phyloP scores from a whole-genome alignment of 2,797 vertebrate genomes.

The Potorous gilbertii region DNA sequence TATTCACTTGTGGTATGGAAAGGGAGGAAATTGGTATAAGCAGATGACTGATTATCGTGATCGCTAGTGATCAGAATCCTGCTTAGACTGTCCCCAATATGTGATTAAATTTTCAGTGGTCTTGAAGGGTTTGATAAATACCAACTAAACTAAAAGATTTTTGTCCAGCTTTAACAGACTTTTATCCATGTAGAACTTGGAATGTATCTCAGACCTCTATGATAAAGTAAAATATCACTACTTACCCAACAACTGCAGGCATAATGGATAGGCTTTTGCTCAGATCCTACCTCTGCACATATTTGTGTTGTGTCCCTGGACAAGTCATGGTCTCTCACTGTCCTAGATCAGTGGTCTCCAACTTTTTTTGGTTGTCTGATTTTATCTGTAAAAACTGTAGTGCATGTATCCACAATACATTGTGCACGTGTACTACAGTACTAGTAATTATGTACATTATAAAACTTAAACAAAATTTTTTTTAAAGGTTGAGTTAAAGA shows the following conservation, averaged over 20 bases:
- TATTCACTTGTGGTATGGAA: not conserved
- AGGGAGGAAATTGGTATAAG: not conserved
- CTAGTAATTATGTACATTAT: not conserved
- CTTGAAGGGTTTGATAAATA: slow-evolving; percentile 39
- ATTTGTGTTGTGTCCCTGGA: not conserved
- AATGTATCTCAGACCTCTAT: not conserved
- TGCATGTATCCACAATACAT: not conserved
- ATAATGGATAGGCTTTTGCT: not conserved
- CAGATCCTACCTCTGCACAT: not conserved
- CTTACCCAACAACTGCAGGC: not conserved
- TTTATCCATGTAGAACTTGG: not conserved
- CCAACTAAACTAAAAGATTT: slow-evolving; percentile 16
- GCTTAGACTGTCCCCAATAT: slow-evolving; percentile 23
- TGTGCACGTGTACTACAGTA: not conserved
- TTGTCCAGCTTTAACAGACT: not conserved
- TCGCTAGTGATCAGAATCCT: not conserved
- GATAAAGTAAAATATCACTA: not conserved
- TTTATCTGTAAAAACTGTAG: not conserved
- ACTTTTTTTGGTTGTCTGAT: not conserved
- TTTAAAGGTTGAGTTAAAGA: not conserved
- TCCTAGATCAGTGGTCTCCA: not conserved
- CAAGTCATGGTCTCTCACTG: not conserved
- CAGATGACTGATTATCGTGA: not conserved
- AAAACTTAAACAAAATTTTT: not conserved
- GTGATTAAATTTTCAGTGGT: slow-evolving; percentile 44